Conservation (phyloP, 30 jellyfish, hydroid and myxozoan genomes). For the Aurelia sp. region DNA sequence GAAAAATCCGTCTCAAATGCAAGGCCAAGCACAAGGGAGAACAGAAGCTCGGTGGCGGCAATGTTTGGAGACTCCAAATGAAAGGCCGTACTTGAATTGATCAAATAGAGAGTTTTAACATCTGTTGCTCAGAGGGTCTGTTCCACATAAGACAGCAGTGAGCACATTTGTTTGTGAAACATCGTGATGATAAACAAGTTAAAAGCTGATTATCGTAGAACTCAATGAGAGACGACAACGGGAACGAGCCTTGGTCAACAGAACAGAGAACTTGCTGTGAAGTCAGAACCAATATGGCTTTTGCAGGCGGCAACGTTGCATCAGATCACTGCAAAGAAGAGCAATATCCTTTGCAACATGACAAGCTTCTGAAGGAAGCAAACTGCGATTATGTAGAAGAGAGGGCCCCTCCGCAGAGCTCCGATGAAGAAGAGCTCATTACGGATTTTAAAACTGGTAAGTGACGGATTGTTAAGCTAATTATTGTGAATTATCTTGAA, state of each 20-base stretch:
- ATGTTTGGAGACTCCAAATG: conserved; percentile 10
- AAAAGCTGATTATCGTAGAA: neutral
- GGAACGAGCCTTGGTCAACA: too few relatives aligned
- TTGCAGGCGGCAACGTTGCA: too few relatives aligned
- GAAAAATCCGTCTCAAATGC: conserved; percentile 27
- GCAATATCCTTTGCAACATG: too few relatives aligned
- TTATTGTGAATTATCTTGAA: neutral
- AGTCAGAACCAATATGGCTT: too few relatives aligned
- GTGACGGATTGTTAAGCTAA: neutral
- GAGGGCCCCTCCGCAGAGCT: conserved; percentile 18
- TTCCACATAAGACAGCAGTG: conserved; percentile 6
- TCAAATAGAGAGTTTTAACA: conserved; percentile 18
- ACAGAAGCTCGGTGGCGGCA: conserved; percentile 15
- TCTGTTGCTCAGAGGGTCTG: conserved; percentile 53
- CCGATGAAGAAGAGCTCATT: neutral
- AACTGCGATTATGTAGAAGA: conserved; percentile 3
- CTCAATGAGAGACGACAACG: too few relatives aligned
- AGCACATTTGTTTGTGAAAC: conserved; percentile 1
- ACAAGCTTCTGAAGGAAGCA: neutral
- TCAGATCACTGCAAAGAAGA: too few relatives aligned
- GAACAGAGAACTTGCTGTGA: too few relatives aligned
- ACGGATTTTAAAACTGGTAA: conserved; percentile 20
- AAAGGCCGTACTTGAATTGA: conserved; percentile 21
- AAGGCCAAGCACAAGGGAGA: conserved; percentile 50
- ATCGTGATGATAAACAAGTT: neutral